These are phyloP conservation scores for Pissodes strobi DNA, from an alignment of 1,140 invertebrate species.

Conservation along the genomic window DNA sequence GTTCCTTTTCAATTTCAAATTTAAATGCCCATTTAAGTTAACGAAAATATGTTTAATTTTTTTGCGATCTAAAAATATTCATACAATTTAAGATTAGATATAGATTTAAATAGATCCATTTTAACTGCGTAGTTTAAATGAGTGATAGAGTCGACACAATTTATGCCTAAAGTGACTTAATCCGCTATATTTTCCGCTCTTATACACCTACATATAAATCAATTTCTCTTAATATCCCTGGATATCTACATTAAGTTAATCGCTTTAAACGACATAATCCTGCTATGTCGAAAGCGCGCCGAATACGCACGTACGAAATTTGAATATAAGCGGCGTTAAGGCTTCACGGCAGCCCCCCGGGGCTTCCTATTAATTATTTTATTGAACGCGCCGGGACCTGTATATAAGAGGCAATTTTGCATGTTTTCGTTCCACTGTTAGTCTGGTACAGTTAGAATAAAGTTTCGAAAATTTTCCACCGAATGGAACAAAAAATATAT, in stretches of 20 bases:
- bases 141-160: no score
- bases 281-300: conserved; percentile 35
- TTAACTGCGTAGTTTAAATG: no score
- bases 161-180: not conserved
- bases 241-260: conserved; percentile 42
- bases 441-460: no score
- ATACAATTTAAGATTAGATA: no score
- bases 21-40: no score
- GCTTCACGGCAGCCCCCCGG: conserved; percentile 37
- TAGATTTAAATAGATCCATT: no score
- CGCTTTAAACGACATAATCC: conserved; percentile 46
- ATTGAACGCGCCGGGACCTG: conserved; percentile 43
- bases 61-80: no score
- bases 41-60: no score
- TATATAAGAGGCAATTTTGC: conserved; percentile 49
- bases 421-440: conserved; percentile 40
- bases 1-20: no score
- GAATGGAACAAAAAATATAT: no score
- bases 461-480: no score
- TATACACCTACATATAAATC: conserved; percentile 26
- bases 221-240: conserved; percentile 35
- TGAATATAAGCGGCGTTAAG: conserved; percentile 47
- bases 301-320: conserved; percentile 45
- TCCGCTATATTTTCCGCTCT: conserved; percentile 2
- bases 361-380: conserved; percentile 53